phyloP scores from a whole-genome alignment of 2,797 vertebrate genomes.

The Neosilurus mollespiculum region DNA sequence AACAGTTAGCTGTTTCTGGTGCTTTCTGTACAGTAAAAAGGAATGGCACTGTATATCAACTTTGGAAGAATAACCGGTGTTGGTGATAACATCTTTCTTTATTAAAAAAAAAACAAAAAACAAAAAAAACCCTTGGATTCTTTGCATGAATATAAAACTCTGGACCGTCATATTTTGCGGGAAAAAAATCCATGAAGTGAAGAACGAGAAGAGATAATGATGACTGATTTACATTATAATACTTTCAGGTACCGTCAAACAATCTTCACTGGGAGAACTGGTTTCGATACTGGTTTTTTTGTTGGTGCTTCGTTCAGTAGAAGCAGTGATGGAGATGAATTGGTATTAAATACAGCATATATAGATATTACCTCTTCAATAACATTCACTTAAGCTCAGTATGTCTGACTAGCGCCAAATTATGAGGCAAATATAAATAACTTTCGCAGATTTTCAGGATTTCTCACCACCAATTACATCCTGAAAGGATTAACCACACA shows the following conservation, averaged over 20 bases:
- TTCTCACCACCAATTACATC: not conserved
- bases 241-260: constrained; percentile 8
- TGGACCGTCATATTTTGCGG: not conserved
- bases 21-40: not conserved
- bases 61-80: not conserved
- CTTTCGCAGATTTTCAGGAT: not conserved
- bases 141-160: not conserved
- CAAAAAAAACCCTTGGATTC: not conserved
- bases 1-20: constrained; percentile 7
- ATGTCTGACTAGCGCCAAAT: not conserved
- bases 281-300: not conserved
- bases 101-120: not conserved
- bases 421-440: not conserved
- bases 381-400: not conserved
- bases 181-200: not conserved
- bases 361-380: not conserved
- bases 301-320: not conserved
- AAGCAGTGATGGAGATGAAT: not conserved
- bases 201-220: not conserved
- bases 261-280: not conserved
- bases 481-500: not conserved
- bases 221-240: constrained; percentile 9
- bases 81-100: not conserved
- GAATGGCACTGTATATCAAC: constrained; percentile 14
- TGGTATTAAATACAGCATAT: not conserved